Evolutionary conservation across 1,140 invertebrate genomes (phyloP), one percentile per base, ranked within the genome.

Genomic region (Epicauta chinensis): DNA sequence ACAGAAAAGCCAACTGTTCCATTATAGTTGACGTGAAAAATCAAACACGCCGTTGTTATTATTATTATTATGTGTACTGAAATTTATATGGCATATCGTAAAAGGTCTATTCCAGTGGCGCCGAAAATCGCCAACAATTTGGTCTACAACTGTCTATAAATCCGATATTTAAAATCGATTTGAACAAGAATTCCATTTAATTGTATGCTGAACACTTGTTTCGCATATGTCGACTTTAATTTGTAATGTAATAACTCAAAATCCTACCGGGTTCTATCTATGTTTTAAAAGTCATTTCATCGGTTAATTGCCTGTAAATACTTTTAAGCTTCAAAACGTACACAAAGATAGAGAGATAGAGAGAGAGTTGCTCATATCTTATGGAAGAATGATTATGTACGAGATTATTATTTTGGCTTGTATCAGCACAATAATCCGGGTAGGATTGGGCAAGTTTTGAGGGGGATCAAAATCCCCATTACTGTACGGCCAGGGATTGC

Each of bases 221-320:
- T 38, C 9, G 38, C 45, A 47, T 17, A 47, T 47, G 45, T 47
- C 45, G 35, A 38, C 45, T 47, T 38, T 23, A 47, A 47, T 47
- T 47, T 47, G 38, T 47, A 47, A 34, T 37, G 45, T 47, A 47
- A 47, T 47, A 47, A 47, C 45, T 47, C 45, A 47, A 47, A 47
- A 53, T 39, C 51, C 40, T 32, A 53, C 38, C 39, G 17, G 23
- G 16, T 32, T 34, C 29, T 38, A 50, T 40, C 37, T 40, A 23
- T 23, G 4, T 23, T 49, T 31, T 39, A 48, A 43, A 54, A 35
- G 40, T 48, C 45, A 36, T 54, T 43, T 42, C 34, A 48, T 46
- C 43, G 44, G 37, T 48, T 54, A 54, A 54, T 54, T 45, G 52
- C 44, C 39, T 45, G 45, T 54, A 54, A 54, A 46, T 48, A 48